A percentile compares a stretch with the other conserved stretches of the same genome.
These are phyloP conservation scores for Aspiorhynchus laticeps DNA, from an alignment of 2,113 vertebrate species.

Conservation along the genomic window DNA sequence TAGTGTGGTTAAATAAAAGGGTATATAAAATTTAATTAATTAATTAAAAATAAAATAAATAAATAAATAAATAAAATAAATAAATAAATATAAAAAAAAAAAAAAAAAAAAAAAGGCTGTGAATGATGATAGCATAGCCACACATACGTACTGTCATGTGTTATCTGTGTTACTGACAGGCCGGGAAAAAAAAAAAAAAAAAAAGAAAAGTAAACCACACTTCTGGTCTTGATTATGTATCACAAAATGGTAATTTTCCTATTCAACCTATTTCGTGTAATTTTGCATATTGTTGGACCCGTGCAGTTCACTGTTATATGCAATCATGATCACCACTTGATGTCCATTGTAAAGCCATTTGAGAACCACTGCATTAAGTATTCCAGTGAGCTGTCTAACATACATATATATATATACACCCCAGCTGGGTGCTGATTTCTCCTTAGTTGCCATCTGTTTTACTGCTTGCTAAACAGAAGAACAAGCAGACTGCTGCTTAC, in stretches of 20 bases:
- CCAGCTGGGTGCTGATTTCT: slow-evolving; percentile 18
- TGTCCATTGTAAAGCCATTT: neutral
- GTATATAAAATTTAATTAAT: too few species aligned
- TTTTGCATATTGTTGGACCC: neutral
- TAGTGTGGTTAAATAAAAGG: too few species aligned
- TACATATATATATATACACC: neutral
- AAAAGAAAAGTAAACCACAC: neutral
- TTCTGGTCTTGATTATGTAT: neutral
- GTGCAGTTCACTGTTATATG: neutral
- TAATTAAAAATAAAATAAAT: too few species aligned
- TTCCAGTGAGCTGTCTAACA: neutral
- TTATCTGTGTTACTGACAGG: too few species aligned
- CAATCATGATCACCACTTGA: neutral
- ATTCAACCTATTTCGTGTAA: neutral
- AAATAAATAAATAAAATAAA: too few species aligned
- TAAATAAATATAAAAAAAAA: too few species aligned
- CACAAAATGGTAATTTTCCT: neutral
- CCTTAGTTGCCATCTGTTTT: slow-evolving; percentile 30
- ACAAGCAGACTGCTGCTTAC: neutral
- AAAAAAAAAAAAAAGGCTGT: too few species aligned
- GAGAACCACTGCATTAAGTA: neutral
- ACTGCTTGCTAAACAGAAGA: slow-evolving; percentile 26
- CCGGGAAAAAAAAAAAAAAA: too few species aligned
- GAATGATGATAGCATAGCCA: too few species aligned
- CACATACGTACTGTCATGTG: too few species aligned